phyloP scores from a whole-genome alignment of 2,888 invertebrate genomes.

The Drosophila paranaensis region DNA sequence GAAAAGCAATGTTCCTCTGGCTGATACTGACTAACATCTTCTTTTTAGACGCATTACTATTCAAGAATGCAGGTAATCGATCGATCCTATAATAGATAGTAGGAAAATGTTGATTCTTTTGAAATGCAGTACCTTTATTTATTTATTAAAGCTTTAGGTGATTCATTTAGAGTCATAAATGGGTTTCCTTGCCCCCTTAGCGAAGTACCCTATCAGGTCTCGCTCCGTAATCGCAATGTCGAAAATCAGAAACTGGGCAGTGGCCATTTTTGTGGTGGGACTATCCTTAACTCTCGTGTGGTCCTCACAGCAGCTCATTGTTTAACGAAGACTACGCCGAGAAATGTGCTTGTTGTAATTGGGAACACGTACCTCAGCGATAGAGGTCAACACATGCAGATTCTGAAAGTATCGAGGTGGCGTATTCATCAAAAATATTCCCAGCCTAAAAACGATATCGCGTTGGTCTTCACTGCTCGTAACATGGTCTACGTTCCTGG shows the following conservation, averaged over 20 bases:
- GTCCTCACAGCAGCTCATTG: neutral
- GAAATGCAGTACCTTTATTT: neutral
- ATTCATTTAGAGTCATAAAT: neutral
- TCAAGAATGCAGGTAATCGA: neutral
- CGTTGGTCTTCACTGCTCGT: neutral
- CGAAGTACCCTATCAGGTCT: neutral
- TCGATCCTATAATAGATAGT: too few species aligned
- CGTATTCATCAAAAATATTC: fast-evolving
- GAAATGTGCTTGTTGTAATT: fast-evolving
- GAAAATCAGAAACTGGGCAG: neutral
- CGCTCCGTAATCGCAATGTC: fast-evolving
- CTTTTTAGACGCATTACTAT: neutral
- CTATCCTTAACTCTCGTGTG: neutral
- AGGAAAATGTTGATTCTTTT: too few species aligned
- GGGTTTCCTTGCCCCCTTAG: neutral
- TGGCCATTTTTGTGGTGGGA: neutral
- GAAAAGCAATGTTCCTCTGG: too few species aligned
- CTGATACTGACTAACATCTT: neutral
- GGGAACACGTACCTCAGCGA: neutral
- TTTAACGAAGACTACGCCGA: fast-evolving
- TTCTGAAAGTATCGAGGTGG: neutral
- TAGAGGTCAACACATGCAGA: neutral
- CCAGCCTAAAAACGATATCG: neutral
- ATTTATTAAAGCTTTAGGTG: neutral
- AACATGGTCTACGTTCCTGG: neutral